Evolutionary conservation across 2,113 vertebrate species (phyloP), one percentile per base, ranked within the genome.

Genomic region (Orycteropus afer): DNA sequence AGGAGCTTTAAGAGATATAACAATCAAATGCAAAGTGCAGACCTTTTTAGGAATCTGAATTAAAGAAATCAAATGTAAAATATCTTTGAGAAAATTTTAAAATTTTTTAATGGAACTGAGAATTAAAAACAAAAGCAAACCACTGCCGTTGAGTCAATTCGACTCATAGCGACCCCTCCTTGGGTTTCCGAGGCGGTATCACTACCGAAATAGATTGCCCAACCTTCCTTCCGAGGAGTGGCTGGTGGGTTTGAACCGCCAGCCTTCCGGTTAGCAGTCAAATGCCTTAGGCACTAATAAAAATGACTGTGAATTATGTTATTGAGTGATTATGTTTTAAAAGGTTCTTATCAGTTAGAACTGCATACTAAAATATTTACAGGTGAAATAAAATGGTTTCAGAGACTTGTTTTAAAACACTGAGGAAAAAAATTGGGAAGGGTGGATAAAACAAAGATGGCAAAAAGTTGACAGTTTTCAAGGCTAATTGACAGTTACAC

Each of bases 351-450:
- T 81, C 40, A 84, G 18, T 69, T 78, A 71, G 34, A 92, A 14
- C 53, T 82, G 23, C 37, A 67, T 65, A 47, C 18, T n/a, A 8
- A 88, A 42, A 13, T 73, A 55, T 88, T 88, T 78, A 89, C 20
- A 92, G 32, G 37, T 78, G 42, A 95, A 84, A 85, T 69, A 74
- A 85, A 74, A 32, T 74, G 12, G 13, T 57, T 4, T 59, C 55
- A 77, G 29, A 51, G 22, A 51, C 92, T 45, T 91, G 27, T n/a
- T 94, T 83, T 91, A 91, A 94, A 85, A 86, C 82, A 34, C 51
- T 42, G 25, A 7, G 42, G 12, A 23, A 5, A 7, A n/a, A 76
- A 84, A 57, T 37, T 69, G 34, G 8, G 59, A 3, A 53, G 45
- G n/a, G 47, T 94, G 49, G 27, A 40, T 89, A 87, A 95, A 92